Evolutionary conservation across 1,140 invertebrate species (phyloP), one percentile per base, ranked within the genome.

Genomic region (Sesamia nonagrioides): DNA sequence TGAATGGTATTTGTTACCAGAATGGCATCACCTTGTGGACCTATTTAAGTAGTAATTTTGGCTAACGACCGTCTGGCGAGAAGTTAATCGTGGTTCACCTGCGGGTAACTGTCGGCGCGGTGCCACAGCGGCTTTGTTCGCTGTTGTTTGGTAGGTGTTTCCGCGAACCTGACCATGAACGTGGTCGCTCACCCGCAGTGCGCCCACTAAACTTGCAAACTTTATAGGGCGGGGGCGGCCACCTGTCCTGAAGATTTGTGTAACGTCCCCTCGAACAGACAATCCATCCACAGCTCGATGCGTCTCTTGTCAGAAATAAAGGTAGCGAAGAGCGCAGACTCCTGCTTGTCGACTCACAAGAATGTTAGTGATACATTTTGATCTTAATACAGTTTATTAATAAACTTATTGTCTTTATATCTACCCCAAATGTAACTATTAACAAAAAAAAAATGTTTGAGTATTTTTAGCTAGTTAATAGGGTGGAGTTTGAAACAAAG

Each of bases 11-110:
- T 87, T 80, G 88, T 86, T 86, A 85, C 84, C 87, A 85, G 84
- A 85, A 82, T 79, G 81, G 74, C 83, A 83, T 86, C 84, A 87
- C 84, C 79, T 85, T 86, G 82, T 71, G 77, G 80, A 48, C 79
- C 84, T 86, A 85, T 87, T 88, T 87, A 85, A 88, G 86, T 86
- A 80, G 87, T 80, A 81, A 89, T 91, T 92, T 91, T 85, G 89
- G 89, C 83, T 92, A 90, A 92, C 84, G 91, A 89, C 91, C 89
- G 86, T 78, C 84, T 83, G 86, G 73, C 82, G 90, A 91, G 89
- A 91, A 89, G 92, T 94, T 91, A 91, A 92, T 94, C 85, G 88
- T 72, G 80, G 83, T 86, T 90, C 91, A 93, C 88, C 88, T 91
- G 88, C 84, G 81, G 77, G 74, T 91, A 92, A 90, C 87, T 91